These are phyloP conservation scores for Chironomus striatipennis DNA, from an alignment of 1,140 invertebrate genomes.

Conservation along the genomic window DNA sequence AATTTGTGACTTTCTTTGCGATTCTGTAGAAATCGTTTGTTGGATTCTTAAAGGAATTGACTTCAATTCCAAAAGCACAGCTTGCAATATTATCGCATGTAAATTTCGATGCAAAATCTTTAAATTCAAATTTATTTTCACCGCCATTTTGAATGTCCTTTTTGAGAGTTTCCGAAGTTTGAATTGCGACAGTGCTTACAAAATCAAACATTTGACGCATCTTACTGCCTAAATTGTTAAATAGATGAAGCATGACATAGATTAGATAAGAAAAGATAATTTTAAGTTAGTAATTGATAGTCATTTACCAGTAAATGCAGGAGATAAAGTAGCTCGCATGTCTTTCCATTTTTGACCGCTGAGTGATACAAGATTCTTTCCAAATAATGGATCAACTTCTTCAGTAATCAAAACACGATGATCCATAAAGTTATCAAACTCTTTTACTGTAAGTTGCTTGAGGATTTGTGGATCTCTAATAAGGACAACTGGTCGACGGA, in stretches of 20 bases:
- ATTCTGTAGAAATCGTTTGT: slow-evolving; percentile 45
- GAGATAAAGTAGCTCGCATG: slow-evolving; percentile 41
- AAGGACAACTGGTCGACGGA: slow-evolving; percentile 29
- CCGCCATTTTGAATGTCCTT: not conserved
- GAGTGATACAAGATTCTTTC: slow-evolving; percentile 35
- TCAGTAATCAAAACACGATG: slow-evolving; percentile 27
- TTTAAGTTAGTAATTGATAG: too few relatives aligned
- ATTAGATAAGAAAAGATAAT: too few relatives aligned
- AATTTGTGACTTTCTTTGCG: slow-evolving; percentile 38
- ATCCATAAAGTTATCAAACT: slow-evolving; percentile 36
- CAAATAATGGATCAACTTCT: slow-evolving; percentile 31
- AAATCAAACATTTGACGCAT: slow-evolving; percentile 44
- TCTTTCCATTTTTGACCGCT: slow-evolving; percentile 40
- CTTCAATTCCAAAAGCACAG: slow-evolving; percentile 47
- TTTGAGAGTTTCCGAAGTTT: slow-evolving; percentile 29
- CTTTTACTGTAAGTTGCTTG: slow-evolving; percentile 34
- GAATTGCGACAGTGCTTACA: slow-evolving; percentile 33
- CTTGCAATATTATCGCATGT: slow-evolving; percentile 52
- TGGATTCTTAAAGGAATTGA: slow-evolving; percentile 46
- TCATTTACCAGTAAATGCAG: slow-evolving; percentile 37
- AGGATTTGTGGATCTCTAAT: slow-evolving; percentile 35
- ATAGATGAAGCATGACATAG: too few relatives aligned
- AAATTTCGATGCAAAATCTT: slow-evolving; percentile 45
- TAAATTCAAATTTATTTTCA: slow-evolving; percentile 41
- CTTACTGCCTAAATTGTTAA: slow-evolving; percentile 31